Percentiles rank a stretch among this genome's conserved stretches.
These are phyloP conservation scores for Tenodera sinensis DNA, from an alignment of 2,888 invertebrate species.

Conservation along the genomic window DNA sequence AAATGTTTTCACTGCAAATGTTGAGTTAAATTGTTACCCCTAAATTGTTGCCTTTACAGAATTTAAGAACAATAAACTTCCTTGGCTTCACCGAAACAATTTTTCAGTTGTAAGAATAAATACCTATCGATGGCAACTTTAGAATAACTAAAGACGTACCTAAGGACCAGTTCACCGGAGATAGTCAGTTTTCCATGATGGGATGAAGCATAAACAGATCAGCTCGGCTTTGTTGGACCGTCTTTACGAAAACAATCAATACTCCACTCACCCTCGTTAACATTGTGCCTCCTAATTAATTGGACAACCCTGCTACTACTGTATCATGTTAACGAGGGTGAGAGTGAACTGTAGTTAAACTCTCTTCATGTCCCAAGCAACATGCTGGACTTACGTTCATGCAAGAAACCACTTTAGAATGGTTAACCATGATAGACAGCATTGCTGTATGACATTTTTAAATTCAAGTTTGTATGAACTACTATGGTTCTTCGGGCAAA, in stretches of 20 bases:
- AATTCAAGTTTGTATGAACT: too few relatives aligned
- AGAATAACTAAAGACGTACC: too few relatives aligned
- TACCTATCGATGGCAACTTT: too few relatives aligned
- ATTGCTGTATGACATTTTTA: too few relatives aligned
- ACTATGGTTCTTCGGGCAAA: too few relatives aligned
- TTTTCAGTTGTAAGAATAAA: neutral
- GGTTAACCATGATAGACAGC: neutral
- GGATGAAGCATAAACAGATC: neutral
- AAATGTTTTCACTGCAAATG: too few relatives aligned
- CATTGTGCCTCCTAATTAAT: slow-evolving; percentile 2
- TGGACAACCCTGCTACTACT: neutral
- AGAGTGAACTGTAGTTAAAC: neutral
- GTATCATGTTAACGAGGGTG: neutral
- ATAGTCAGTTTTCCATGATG: neutral
- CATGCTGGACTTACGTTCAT: neutral
- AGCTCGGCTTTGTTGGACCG: neutral
- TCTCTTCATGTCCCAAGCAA: neutral
- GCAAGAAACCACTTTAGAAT: neutral
- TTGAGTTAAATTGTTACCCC: neutral
- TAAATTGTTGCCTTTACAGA: neutral
- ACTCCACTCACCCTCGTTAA: neutral
- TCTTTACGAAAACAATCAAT: neutral
- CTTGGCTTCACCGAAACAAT: neutral
- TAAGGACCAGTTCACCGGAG: neutral
- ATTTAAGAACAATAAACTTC: neutral